Evolutionary conservation across 1,140 invertebrate species (phyloP).

Genomic region (Brachionus plicatilis): DNA sequence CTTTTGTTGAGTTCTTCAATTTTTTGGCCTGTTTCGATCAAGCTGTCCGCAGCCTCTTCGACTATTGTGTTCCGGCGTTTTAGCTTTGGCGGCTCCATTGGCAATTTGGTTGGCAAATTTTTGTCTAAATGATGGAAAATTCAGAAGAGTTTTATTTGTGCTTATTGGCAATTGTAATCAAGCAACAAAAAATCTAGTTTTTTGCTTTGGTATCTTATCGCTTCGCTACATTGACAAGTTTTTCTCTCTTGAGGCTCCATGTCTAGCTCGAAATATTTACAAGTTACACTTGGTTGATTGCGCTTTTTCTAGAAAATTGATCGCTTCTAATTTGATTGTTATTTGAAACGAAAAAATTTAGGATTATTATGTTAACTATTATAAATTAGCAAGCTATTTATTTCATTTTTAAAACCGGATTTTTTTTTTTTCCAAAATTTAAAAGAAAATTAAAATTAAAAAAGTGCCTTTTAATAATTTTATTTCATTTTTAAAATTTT

Average conservation of each 20-base stretch:
- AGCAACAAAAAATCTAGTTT: background rate
- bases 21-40: background rate
- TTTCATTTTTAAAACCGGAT: too few relatives aligned
- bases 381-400: too few relatives aligned
- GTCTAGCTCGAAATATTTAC: background rate
- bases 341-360: background rate
- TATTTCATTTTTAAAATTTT: too few relatives aligned
- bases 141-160: background rate
- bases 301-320: background rate
- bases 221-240: background rate
- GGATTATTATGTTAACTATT: background rate
- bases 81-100: background rate
- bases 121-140: background rate
- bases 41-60: background rate
- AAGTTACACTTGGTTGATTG: slow-evolving; percentile 8
- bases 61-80: slow-evolving; percentile 14
- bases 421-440: too few relatives aligned
- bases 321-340: background rate
- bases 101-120: background rate
- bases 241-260: background rate
- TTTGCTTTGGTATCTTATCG: background rate
- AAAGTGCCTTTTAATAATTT: too few relatives aligned
- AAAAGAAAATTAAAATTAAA: too few relatives aligned
- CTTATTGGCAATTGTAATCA: background rate
- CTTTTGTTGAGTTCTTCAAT: slow-evolving; percentile 10